Conservation (phyloP, 1,140 invertebrate species). For the Nephotettix cincticeps region DNA sequence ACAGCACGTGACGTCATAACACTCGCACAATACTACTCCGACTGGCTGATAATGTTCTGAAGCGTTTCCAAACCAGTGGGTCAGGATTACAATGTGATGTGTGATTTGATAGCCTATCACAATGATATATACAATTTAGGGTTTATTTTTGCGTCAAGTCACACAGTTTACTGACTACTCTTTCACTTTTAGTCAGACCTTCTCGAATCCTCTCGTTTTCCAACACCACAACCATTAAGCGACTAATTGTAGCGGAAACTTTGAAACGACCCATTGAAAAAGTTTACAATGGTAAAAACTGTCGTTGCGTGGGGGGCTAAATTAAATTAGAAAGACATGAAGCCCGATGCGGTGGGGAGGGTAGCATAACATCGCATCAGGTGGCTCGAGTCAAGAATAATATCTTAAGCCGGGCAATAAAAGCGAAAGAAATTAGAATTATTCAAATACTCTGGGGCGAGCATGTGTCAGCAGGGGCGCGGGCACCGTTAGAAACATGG, state of each 20-base stretch:
- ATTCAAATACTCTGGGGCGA: slow-evolving; percentile 16
- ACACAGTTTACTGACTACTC: no score
- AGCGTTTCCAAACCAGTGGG: no score
- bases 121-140: no score
- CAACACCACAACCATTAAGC: background rate
- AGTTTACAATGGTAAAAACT: slow-evolving; percentile 17
- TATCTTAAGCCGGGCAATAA: slow-evolving; percentile 22
- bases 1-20: no score
- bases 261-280: slow-evolving; percentile 14
- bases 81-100: no score
- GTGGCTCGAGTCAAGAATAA: slow-evolving; percentile 17
- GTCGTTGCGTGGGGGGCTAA: background rate
- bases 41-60: no score
- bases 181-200: no score
- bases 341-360: background rate
- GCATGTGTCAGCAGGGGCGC: background rate
- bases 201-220: no score
- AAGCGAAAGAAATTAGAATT: slow-evolving; percentile 22
- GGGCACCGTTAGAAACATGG: slow-evolving; percentile 10
- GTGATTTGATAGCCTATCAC: no score
- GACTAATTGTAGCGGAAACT: slow-evolving; percentile 12
- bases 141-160: no score
- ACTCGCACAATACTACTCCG: no score
- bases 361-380: slow-evolving; percentile 9
- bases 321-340: slow-evolving; percentile 17